Percentiles rank a stretch among this genome's conserved stretches.
phyloP scores from a whole-genome alignment of 2,797 vertebrate species.

The Hybognathus amarus region DNA sequence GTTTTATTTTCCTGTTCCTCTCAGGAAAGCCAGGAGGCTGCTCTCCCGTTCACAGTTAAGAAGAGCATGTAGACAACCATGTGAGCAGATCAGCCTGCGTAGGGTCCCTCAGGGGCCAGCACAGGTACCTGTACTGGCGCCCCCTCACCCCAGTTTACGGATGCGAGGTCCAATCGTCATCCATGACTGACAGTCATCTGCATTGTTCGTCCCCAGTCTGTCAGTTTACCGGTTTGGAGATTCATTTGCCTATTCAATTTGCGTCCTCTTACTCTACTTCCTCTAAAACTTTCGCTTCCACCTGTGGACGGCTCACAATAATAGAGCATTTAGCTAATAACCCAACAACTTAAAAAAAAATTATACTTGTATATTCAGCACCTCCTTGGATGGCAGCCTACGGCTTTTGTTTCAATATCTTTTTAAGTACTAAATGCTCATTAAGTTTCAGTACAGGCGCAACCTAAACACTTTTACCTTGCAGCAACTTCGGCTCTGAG shows the following conservation, averaged over 20 bases:
- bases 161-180: constrained; percentile 84
- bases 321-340: constrained; percentile 35
- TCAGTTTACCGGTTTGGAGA: constrained; percentile 6
- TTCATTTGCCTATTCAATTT: not conserved
- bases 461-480: constrained; percentile 1
- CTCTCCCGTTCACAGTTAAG: constrained; percentile 88
- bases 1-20: constrained; percentile 50
- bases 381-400: not conserved
- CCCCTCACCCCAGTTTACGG: constrained; percentile 81
- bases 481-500: not conserved
- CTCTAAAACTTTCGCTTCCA: constrained; percentile 12
- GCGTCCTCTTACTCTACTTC: constrained; percentile 15
- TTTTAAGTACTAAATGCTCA: constrained; percentile 36
- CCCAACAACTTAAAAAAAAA: not conserved
- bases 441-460: constrained; percentile 1
- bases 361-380: constrained; percentile 14
- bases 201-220: constrained; percentile 19
- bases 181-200: constrained; percentile 76
- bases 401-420: constrained; percentile 31
- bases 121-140: constrained; percentile 76
- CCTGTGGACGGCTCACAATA: constrained; percentile 1
- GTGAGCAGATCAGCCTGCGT: constrained; percentile 82
- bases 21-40: constrained; percentile 88
- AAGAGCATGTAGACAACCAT: constrained; percentile 88
- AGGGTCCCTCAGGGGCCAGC: constrained; percentile 74